phyloP scores from a whole-genome alignment of 1,140 invertebrate genomes.

The Drosophila sucinea region DNA sequence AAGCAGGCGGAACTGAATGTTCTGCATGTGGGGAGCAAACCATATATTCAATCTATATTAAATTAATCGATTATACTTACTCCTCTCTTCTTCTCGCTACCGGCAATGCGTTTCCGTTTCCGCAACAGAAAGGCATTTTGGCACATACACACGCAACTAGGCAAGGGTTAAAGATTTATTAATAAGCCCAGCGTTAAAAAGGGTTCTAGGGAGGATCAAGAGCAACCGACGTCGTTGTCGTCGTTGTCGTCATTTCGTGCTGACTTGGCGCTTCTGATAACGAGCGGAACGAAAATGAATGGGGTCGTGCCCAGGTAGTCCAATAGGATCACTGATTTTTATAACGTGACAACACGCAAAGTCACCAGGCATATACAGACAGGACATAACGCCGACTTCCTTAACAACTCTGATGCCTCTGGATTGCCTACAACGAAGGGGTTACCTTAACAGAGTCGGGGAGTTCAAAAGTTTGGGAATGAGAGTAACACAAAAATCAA shows the following conservation, averaged over 20 bases:
- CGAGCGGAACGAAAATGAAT: constrained; percentile 70
- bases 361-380: constrained; percentile 39
- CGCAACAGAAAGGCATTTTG: constrained; percentile 70
- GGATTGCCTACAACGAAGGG: constrained; percentile 52
- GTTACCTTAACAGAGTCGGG: constrained; percentile 5
- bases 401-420: constrained; percentile 47
- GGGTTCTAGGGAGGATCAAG: constrained; percentile 32
- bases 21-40: constrained; percentile 21
- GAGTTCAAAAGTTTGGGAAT: neutral
- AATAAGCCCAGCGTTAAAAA: constrained; percentile 51
- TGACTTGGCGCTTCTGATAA: constrained; percentile 74
- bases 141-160: constrained; percentile 51
- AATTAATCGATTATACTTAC: constrained; percentile 82
- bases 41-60: constrained; percentile 83
- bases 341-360: constrained; percentile 83
- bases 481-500: constrained; percentile 71
- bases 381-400: constrained; percentile 41
- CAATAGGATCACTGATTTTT: constrained; percentile 73
- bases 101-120: constrained; percentile 82
- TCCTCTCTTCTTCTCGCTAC: constrained; percentile 59
- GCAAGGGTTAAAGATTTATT: constrained; percentile 83
- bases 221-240: constrained; percentile 45
- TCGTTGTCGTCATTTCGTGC: constrained; percentile 39
- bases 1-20: constrained; percentile 38
- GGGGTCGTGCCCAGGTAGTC: constrained; percentile 6